Evolutionary conservation across 2,888 invertebrate genomes (phyloP).

Genomic region (Petrolisthes manimaculis): DNA sequence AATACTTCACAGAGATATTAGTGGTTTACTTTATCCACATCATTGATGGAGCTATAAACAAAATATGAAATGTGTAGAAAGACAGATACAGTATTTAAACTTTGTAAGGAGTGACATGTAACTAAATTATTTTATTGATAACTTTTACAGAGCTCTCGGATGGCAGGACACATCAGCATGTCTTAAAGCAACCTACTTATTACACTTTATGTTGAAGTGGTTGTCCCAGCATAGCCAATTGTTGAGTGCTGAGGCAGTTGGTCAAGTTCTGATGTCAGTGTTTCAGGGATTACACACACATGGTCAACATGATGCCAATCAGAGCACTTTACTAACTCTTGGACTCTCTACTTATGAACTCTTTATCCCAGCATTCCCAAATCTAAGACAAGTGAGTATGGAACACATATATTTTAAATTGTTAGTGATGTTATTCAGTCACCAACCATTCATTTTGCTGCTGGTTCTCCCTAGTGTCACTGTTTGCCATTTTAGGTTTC

Average conservation of each 20-base stretch:
- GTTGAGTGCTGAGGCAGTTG: constrained; percentile 71
- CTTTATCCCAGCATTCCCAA: constrained; percentile 82
- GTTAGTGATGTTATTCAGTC: neutral
- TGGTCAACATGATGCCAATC: constrained; percentile 91
- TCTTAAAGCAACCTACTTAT: constrained; percentile 82
- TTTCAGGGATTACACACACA: constrained; percentile 85
- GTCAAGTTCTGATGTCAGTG: constrained; percentile 68
- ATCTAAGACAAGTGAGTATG: constrained; percentile 75
- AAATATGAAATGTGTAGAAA: too few species aligned
- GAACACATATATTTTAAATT: neutral
- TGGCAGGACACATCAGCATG: constrained; percentile 90
- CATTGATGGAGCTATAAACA: too few species aligned
- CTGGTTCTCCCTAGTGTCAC: too few species aligned
- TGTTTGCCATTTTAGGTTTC: neutral
- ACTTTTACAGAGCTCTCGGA: constrained; percentile 75
- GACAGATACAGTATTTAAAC: neutral
- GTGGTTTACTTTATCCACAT: too few species aligned
- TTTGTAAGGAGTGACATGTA: too few species aligned
- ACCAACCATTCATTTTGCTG: too few species aligned
- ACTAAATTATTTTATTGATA: too few species aligned
- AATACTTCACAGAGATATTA: too few species aligned
- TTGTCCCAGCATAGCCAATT: constrained; percentile 76
- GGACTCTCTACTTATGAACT: constrained; percentile 89
- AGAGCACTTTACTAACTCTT: constrained; percentile 82
- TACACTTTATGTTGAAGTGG: constrained; percentile 80